Conservation (phyloP, 2,797 vertebrate genomes). For the Enteromius treurensis region DNA sequence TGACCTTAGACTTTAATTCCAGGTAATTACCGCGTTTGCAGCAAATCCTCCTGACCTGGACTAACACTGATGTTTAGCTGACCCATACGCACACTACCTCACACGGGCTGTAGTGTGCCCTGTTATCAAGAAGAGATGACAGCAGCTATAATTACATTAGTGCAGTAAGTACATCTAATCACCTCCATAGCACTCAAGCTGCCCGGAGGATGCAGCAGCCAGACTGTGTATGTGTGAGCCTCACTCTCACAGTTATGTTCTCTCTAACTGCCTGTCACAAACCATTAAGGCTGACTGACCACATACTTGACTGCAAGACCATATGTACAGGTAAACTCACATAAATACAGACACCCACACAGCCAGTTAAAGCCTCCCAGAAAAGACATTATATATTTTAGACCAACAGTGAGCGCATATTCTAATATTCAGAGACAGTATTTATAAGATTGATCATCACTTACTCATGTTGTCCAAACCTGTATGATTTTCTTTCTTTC, state of each 20-base stretch:
- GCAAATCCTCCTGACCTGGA: slow-evolving; percentile 45
- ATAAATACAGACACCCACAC: slow-evolving; percentile 9
- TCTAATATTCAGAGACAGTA: background rate
- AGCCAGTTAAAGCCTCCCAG: background rate
- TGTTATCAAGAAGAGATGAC: slow-evolving; percentile 69
- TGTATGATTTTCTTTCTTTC: background rate
- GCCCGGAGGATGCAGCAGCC: slow-evolving; percentile 54
- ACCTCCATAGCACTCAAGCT: slow-evolving; percentile 60
- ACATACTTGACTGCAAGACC: slow-evolving; percentile 65
- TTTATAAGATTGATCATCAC: background rate
- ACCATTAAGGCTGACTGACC: slow-evolving; percentile 52
- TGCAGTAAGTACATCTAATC: slow-evolving; percentile 73
- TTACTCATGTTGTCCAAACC: background rate
- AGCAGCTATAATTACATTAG: slow-evolving; percentile 73
- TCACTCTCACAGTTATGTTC: slow-evolving; percentile 37
- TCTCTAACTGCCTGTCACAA: slow-evolving; percentile 59
- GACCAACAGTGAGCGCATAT: background rate
- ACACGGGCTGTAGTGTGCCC: slow-evolving; percentile 56
- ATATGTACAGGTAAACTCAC: slow-evolving; percentile 34
- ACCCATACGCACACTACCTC: slow-evolving; percentile 50
- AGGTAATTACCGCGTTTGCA: slow-evolving; percentile 36
- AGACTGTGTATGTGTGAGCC: slow-evolving; percentile 51
- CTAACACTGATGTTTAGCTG: slow-evolving; percentile 58
- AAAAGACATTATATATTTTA: background rate
- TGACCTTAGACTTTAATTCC: slow-evolving; percentile 22